These are phyloP conservation scores for Boleophthalmus pectinirostris DNA, from an alignment of 2,113 vertebrate genomes.

Conservation along the genomic window DNA sequence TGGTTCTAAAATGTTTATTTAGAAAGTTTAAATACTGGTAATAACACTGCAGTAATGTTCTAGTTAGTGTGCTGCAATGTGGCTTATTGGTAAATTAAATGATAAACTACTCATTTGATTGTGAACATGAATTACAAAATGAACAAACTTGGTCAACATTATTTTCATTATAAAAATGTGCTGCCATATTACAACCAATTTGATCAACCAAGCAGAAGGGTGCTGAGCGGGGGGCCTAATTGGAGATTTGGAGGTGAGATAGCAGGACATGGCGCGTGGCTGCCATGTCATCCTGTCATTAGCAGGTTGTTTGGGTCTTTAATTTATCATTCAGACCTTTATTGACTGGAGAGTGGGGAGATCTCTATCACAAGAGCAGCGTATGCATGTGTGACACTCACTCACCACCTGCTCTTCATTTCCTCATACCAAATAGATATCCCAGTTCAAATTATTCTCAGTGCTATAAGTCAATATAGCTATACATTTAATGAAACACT, in stretches of 20 bases:
- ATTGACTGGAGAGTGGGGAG: slow-evolving; percentile 71
- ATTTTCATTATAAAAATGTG: slow-evolving; percentile 30
- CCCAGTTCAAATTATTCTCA: slow-evolving; percentile 45
- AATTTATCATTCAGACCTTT: slow-evolving; percentile 76
- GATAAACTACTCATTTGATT: not conserved
- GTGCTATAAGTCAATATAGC: not conserved
- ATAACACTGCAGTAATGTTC: not conserved
- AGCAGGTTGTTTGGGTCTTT: slow-evolving; percentile 73
- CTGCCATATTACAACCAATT: slow-evolving; percentile 21
- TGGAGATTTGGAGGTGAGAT: slow-evolving; percentile 59
- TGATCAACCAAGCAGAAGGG: slow-evolving; percentile 26
- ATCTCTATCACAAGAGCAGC: slow-evolving; percentile 64
- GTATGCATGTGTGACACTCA: slow-evolving; percentile 40
- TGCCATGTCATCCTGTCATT: slow-evolving; percentile 72
- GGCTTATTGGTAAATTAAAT: not conserved
- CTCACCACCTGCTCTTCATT: slow-evolving; percentile 71
- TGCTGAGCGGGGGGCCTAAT: slow-evolving; percentile 10
- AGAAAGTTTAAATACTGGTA: not conserved
- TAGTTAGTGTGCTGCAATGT: not conserved
- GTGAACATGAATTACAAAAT: not conserved
- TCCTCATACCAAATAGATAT: slow-evolving; percentile 68
- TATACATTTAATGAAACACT: slow-evolving; percentile 8
- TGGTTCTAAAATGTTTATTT: not conserved
- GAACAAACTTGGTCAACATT: slow-evolving; percentile 17
- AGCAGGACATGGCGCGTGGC: slow-evolving; percentile 49